Evolutionary conservation across 2,888 invertebrate species (phyloP), one percentile per base, ranked within the genome.

Genomic region (Microctonus aethiopoides): DNA sequence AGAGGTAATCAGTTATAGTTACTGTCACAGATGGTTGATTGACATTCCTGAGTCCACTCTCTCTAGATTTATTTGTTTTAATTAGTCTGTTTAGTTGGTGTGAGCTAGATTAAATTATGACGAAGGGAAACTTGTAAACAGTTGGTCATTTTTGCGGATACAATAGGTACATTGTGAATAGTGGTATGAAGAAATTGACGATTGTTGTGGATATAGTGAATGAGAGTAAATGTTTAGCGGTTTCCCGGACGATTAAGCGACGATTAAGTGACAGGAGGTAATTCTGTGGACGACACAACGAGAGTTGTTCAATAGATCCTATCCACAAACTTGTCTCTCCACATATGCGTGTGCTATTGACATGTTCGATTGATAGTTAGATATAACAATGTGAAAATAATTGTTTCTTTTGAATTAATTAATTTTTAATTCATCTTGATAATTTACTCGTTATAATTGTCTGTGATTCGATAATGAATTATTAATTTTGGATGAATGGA

Each of bases 181-280:
- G 51, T 9, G 16, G 22, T 34, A 34, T 32, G 36, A 51, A 32
- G 24, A 41, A 52, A 26, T 60, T 34, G 39, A 29, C 51, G 51
- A 16, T 32, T 20, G 36, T 22, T 5, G 24, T 41, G 52, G 29
- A 56, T 32, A 56, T 32, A 20, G 57, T 46, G 60, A 60, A n/a
- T 39, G 36, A 22, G 51, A 69, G 59, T 63, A 52, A 64, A 69
- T 34, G 57, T 68, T 57, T 65, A 52, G 46, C 59, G 69, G 69
- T 65, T 69, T 69, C 69, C 69, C 69, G 64, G 64, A 51, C 69
- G 69, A 69, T 69, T 69, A 69, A 69, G 65, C 69, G 69, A 69
- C 64, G 64, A 54, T 52, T 69, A 69, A 69, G 65, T 65, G 69
- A 69, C 64, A 60, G 59, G 52, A 64, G 69, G 69, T 65, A 69